These are phyloP conservation scores for Microcebus griseorufus DNA, from an alignment of 2,113 vertebrate species.

Conservation along the genomic window DNA sequence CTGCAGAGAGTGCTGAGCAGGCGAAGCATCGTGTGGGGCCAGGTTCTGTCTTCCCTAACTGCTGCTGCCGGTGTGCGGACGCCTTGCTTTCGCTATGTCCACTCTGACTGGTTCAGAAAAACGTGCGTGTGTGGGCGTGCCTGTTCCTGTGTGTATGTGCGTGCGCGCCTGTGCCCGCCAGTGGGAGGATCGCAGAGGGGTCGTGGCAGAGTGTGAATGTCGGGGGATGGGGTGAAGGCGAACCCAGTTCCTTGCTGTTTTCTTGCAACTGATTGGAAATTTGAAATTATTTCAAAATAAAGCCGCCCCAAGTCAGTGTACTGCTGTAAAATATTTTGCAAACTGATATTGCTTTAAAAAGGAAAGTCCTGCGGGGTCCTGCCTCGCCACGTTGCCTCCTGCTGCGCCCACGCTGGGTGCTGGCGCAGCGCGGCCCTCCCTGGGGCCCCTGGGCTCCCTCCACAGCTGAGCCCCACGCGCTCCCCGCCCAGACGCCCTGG, in stretches of 20 bases:
- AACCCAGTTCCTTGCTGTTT: not conserved
- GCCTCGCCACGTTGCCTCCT: no score
- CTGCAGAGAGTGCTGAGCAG: not conserved
- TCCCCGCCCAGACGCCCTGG: no score
- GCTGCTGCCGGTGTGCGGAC: no score
- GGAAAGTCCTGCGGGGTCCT: not conserved
- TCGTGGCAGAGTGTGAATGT: no score
- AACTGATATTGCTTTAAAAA: not conserved
- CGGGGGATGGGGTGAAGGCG: not conserved
- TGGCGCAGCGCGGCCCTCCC: not conserved
- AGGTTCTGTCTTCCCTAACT: not conserved
- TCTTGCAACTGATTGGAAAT: not conserved
- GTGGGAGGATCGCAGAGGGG: not conserved
- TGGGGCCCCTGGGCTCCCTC: no score
- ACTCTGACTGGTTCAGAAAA: not conserved
- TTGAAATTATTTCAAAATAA: not conserved
- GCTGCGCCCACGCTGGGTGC: no score
- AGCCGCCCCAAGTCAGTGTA: not conserved
- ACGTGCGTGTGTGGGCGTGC: accelerated
- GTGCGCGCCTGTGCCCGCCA: not conserved
- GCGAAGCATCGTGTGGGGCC: no score
- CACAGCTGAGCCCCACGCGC: no score
- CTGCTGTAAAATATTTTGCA: not conserved
- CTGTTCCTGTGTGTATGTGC: accelerated
- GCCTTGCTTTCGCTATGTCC: not conserved